Evolutionary conservation across 2,113 vertebrate genomes (phyloP).

Genomic region (Hippocampus mohnikei): DNA sequence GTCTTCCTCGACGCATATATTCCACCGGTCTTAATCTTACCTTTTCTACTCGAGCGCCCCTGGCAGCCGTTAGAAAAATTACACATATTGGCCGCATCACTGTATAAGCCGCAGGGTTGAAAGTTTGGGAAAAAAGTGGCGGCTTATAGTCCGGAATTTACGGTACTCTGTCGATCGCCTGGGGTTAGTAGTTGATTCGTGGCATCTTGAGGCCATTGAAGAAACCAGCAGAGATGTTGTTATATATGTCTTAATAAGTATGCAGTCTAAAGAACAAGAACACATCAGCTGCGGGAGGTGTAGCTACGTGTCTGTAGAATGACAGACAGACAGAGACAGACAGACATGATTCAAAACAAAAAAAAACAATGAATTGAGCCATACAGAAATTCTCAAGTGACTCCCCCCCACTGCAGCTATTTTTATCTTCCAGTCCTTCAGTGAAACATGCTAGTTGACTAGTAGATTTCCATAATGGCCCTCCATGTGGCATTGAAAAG

Average conservation of each 20-base stretch:
- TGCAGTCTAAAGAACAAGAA: background rate
- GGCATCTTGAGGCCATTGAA: background rate
- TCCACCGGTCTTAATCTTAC: no score
- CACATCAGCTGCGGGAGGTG: no score
- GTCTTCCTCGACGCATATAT: no score
- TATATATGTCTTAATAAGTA: no score
- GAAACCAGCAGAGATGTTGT: no score
- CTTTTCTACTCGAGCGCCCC: no score
- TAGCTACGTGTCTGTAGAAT: no score
- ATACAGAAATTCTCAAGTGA: conserved; percentile 4
- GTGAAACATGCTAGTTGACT: conserved; percentile 5
- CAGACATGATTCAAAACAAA: background rate
- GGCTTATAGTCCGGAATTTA: no score
- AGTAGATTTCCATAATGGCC: conserved; percentile 5
- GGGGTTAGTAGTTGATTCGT: background rate
- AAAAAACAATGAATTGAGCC: background rate
- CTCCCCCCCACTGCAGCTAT: background rate
- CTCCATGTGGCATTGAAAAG: background rate
- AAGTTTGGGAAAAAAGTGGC: no score
- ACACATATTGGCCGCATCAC: no score
- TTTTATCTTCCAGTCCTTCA: conserved; percentile 9
- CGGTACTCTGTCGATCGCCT: background rate
- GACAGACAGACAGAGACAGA: background rate
- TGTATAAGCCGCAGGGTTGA: no score
- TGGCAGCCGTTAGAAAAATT: no score